Evolutionary conservation across 2,113 vertebrate genomes (phyloP), one percentile per base, ranked within the genome.

Genomic region (Clarias gariepinus): DNA sequence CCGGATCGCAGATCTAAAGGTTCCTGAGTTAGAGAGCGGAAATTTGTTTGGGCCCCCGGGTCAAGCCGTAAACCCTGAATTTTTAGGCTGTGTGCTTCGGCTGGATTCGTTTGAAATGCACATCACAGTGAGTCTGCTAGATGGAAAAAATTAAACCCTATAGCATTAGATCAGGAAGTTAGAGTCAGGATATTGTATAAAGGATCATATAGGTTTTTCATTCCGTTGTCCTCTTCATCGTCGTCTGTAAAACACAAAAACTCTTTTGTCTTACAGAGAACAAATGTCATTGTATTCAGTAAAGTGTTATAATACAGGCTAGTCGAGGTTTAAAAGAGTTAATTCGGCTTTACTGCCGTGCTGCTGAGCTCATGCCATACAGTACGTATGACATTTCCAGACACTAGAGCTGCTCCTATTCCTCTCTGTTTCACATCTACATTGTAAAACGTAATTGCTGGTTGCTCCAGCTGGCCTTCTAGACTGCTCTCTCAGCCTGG

Each of bases 301-400:
- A 58, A 68, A 84, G 33, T 11, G 83, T 88, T 89, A 87, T 87
- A 83, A 87, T 89, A 87, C 85, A 85, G 77, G 71, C 74, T 71
- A 79, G 81, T 28, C 36, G 80, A 85, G 82, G 68, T 89, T 91
- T 87, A 86, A 86, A 74, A 66, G 68, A 60, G 71, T 28, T 86
- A 83, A 61, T 76, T 63, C 60, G 83, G 82, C 85, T 90, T 90
- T 85, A 90, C 84, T 88, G 86, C 57, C 7, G 30, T 88, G 89
- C 89, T 81, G 85, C 85, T 82, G 68, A 76, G 83, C 86, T 89
- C 89, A 87, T 86, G 85, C 79, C 86, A 78, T 74, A 87, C 89
- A 66, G 33, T 36, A 47, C 6, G 47, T 47, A 85, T 90, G 86
- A 88, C 87, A 88, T 84, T 87, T 87, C 86, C 89, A 90, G 85